These are phyloP conservation scores for Pimpla rufipes DNA, from an alignment of 2,888 invertebrate species.

Conservation along the genomic window DNA sequence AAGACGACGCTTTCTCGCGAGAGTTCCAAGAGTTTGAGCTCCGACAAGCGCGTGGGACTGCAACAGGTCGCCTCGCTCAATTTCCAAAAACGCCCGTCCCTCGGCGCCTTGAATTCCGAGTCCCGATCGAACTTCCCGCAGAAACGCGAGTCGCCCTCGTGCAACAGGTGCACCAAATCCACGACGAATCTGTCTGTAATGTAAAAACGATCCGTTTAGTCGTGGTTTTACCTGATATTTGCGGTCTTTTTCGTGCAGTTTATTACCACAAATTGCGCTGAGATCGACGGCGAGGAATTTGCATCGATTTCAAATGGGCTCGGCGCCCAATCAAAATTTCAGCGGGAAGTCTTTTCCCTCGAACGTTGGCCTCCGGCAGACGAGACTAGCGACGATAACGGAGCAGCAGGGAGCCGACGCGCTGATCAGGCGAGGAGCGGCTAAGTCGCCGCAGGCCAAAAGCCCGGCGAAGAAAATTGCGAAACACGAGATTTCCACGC, in stretches of 20 bases:
- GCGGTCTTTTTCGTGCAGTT: slow-evolving; percentile 56
- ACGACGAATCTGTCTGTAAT: background rate
- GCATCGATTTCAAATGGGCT: slow-evolving; percentile 58
- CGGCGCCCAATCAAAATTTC: slow-evolving; percentile 62
- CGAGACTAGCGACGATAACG: slow-evolving; percentile 70
- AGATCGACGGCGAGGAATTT: slow-evolving; percentile 55
- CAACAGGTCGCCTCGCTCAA: slow-evolving; percentile 22
- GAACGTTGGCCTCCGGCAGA: slow-evolving; percentile 62
- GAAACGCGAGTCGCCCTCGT: slow-evolving; percentile 56
- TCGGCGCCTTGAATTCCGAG: slow-evolving; percentile 18
- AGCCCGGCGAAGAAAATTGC: slow-evolving; percentile 73
- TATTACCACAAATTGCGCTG: slow-evolving; percentile 69
- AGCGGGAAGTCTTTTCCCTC: slow-evolving; percentile 54
- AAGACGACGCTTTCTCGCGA: slow-evolving; percentile 62
- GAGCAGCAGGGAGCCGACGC: slow-evolving; percentile 60
- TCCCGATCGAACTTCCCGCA: slow-evolving; percentile 35
- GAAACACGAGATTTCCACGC: slow-evolving; percentile 66
- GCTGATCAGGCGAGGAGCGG: background rate
- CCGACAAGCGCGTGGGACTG: slow-evolving; percentile 10
- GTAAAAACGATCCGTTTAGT: background rate
- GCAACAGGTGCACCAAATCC: slow-evolving; percentile 48
- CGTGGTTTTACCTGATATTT: background rate
- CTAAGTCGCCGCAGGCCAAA: slow-evolving; percentile 68
- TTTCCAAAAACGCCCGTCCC: slow-evolving; percentile 37
- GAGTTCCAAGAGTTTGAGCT: slow-evolving; percentile 50